phyloP scores from a whole-genome alignment of 2,113 vertebrate species.

The Smithornis capensis region DNA sequence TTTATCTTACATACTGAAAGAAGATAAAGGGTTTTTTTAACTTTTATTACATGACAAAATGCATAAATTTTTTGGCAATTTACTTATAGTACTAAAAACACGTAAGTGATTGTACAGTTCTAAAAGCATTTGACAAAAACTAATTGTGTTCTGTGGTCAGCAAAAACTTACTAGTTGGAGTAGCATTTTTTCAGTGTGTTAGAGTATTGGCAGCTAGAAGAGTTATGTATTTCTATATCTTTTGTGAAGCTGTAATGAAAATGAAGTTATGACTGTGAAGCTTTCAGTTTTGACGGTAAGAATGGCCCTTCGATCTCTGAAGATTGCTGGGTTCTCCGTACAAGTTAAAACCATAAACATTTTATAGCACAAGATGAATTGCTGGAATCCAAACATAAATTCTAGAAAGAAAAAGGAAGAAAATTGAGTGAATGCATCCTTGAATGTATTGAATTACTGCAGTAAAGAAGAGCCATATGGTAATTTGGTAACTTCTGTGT shows the following conservation, averaged over 20 bases:
- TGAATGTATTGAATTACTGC: background rate
- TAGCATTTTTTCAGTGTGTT: background rate
- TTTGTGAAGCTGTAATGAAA: slow-evolving; percentile 32
- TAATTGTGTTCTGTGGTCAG: background rate
- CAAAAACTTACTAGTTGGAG: background rate
- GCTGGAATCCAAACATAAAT: background rate
- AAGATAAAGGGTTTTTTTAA: background rate
- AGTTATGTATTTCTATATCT: background rate
- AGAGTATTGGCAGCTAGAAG: background rate
- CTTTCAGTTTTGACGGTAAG: slow-evolving; percentile 25
- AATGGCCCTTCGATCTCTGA: slow-evolving; percentile 20
- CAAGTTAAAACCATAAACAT: slow-evolving; percentile 30
- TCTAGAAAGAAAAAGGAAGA: background rate
- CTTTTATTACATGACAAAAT: too few relatives aligned
- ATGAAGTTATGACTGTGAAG: slow-evolving; percentile 23
- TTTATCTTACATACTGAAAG: background rate
- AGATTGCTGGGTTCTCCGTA: slow-evolving; percentile 22
- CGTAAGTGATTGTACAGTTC: background rate
- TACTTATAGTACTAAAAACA: background rate
- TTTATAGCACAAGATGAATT: slow-evolving; percentile 13
- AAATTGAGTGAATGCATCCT: background rate
- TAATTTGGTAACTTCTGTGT: background rate
- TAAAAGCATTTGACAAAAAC: background rate
- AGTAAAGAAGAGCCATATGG: background rate
- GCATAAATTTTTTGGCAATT: too few relatives aligned